phyloP scores from a whole-genome alignment of 2,113 vertebrate genomes.

The Solea senegalensis region DNA sequence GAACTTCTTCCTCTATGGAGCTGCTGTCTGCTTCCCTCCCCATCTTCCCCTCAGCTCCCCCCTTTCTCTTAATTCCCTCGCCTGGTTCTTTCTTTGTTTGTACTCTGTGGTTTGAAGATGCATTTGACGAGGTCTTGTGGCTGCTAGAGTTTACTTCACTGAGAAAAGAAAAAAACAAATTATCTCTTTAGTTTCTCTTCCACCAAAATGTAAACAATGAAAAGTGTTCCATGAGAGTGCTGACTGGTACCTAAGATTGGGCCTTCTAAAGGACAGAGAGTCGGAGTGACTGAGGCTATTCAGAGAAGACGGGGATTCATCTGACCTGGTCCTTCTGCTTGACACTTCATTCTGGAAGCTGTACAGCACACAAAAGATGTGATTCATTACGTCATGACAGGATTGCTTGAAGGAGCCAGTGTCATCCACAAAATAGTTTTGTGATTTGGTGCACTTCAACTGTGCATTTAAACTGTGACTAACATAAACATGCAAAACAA shows the following conservation, averaged over 20 bases:
- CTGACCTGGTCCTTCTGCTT: constrained; percentile 70
- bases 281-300: constrained; percentile 85
- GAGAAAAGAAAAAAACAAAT: neutral
- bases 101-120: constrained; percentile 78
- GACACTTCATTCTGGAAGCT: constrained; percentile 80
- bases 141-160: constrained; percentile 78
- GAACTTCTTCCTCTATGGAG: constrained; percentile 86
- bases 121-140: constrained; percentile 79
- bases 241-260: constrained; percentile 81
- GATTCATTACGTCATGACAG: neutral
- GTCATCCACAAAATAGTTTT: neutral
- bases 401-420: neutral
- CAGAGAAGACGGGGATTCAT: constrained; percentile 74
- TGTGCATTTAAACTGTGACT: neutral
- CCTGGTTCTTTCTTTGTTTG: constrained; percentile 67
- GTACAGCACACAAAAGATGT: constrained; percentile 1
- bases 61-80: constrained; percentile 78
- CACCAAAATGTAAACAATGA: neutral
- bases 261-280: constrained; percentile 83
- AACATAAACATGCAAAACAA: neutral
- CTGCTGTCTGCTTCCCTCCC: constrained; percentile 76
- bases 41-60: constrained; percentile 70
- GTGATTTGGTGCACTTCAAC: neutral
- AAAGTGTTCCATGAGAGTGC: neutral
- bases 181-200: neutral